A percentile compares a stretch with the other conserved stretches of the same genome.
Evolutionary conservation across 2,888 invertebrate genomes (phyloP).

Genomic region (Thymelicus lineola): DNA sequence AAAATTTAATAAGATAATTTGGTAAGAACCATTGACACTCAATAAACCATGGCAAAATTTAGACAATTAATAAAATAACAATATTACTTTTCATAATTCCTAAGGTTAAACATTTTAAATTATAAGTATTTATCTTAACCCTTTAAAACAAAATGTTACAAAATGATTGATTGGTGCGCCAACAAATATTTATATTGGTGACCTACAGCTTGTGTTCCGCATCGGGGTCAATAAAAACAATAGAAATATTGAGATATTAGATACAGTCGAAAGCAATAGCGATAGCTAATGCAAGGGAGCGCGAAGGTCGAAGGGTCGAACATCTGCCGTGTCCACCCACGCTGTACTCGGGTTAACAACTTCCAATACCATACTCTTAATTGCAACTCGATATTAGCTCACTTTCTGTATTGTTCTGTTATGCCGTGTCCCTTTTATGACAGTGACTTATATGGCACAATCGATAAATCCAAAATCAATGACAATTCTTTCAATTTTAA

Average conservation of each 20-base stretch:
- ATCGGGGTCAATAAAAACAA: conserved; percentile 44
- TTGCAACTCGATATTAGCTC: conserved; percentile 79
- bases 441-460: conserved; percentile 20
- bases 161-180: conserved; percentile 27
- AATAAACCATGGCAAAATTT: too few species aligned
- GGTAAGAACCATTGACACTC: too few species aligned
- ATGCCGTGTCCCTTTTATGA: conserved; percentile 24
- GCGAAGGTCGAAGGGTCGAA: conserved; percentile 70
- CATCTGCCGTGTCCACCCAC: conserved; percentile 81
- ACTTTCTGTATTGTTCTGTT: conserved; percentile 51
- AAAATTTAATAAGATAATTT: too few species aligned
- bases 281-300: conserved; percentile 69
- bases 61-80: too few species aligned
- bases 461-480: conserved; percentile 12
- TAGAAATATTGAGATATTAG: conserved; percentile 43
- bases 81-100: too few species aligned
- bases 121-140: too few species aligned
- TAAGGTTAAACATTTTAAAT: too few species aligned
- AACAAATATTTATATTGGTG: conserved; percentile 19
- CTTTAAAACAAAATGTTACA: not conserved
- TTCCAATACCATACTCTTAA: conserved; percentile 78
- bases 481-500: conserved; percentile 1
- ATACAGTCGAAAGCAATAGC: conserved; percentile 56
- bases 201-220: conserved; percentile 42
- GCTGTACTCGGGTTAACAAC: conserved; percentile 68